phyloP scores from a whole-genome alignment of 2,113 vertebrate species.

The Pteruthius melanotis region DNA sequence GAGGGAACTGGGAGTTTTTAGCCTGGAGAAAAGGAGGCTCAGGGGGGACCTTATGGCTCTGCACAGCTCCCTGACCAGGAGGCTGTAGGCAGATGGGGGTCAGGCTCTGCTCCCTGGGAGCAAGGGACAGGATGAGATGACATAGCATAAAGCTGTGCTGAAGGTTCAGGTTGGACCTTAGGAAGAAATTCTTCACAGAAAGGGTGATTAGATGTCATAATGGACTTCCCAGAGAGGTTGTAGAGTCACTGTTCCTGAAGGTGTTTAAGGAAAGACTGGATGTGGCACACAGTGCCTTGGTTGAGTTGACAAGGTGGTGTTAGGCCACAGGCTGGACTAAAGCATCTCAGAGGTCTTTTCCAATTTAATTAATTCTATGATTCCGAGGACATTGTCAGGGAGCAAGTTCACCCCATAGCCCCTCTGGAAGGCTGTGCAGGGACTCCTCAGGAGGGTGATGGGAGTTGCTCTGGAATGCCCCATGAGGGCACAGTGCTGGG shows the following conservation, averaged over 20 bases:
- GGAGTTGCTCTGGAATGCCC: neutral
- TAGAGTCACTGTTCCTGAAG: neutral
- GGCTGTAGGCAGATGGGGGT: neutral
- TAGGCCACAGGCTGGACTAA: neutral
- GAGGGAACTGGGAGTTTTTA: neutral
- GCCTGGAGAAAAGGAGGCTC: neutral
- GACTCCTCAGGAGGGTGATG: rapidly evolving
- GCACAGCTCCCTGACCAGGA: neutral
- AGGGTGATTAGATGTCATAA: neutral
- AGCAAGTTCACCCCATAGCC: neutral
- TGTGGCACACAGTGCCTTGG: neutral
- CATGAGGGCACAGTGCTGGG: rapidly evolving
- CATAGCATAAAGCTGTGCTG: neutral
- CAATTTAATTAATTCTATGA: neutral
- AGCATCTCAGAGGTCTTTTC: neutral
- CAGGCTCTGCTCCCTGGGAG: rapidly evolving
- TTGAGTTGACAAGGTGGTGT: neutral
- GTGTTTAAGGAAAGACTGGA: neutral
- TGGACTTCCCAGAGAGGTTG: neutral
- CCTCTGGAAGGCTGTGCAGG: rapidly evolving
- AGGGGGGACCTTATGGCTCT: neutral
- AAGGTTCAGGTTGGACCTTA: neutral
- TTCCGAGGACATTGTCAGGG: rapidly evolving
- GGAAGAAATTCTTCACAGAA: neutral
- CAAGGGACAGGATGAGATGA: neutral